Evolutionary conservation across 2,888 invertebrate species (phyloP).

Genomic region (Melinaea marsaeus): DNA sequence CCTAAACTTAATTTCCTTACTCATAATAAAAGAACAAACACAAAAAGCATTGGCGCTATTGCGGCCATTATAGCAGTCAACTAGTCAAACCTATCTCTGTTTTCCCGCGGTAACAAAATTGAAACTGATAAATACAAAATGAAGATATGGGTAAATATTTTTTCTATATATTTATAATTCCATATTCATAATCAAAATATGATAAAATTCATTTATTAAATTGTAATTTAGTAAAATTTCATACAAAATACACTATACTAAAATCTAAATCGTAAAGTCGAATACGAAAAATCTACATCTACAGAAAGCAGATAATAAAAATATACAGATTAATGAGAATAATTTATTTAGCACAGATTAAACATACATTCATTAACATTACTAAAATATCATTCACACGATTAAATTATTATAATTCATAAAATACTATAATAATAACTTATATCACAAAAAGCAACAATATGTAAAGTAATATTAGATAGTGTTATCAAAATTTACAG

Average conservation of each 20-base stretch:
- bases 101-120: conserved; percentile 70
- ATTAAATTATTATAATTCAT: no score
- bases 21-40: conserved; percentile 62
- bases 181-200: conserved; percentile 20
- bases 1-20: conserved; percentile 49
- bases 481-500: no score
- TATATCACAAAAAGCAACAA: no score
- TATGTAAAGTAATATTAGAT: no score
- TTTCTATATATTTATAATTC: conserved; percentile 16
- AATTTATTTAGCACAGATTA: no score
- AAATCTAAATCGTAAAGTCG: conserved; percentile 23
- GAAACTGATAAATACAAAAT: conserved; percentile 30
- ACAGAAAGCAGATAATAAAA: conserved; percentile 1
- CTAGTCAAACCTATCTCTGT: conserved; percentile 71
- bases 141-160: conserved; percentile 26
- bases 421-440: no score
- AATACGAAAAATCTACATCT: conserved; percentile 26
- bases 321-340: not conserved
- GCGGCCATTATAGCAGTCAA: conserved; percentile 76
- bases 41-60: conserved; percentile 74
- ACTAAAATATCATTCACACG: no score
- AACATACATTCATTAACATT: no score
- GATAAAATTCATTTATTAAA: conserved; percentile 15
- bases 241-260: conserved; percentile 26
- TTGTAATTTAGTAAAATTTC: conserved; percentile 19